Conservation (phyloP, 2,888 invertebrate species). For the Lamellibrachia satsuma region DNA sequence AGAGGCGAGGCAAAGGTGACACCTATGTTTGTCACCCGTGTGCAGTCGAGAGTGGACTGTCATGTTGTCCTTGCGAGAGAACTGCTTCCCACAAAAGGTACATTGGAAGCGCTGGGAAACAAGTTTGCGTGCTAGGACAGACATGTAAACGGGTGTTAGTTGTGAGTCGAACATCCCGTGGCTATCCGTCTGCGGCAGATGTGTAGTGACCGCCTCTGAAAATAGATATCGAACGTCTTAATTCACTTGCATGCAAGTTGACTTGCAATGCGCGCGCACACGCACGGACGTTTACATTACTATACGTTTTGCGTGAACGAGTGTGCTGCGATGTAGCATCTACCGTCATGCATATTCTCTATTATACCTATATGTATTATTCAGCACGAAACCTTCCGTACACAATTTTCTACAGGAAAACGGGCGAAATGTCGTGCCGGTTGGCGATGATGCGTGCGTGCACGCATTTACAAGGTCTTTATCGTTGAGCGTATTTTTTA, state of each 20-base stretch:
- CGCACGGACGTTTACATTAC: neutral
- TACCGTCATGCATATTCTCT: neutral
- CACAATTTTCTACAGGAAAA: too few relatives aligned
- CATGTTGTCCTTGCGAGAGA: constrained; percentile 3
- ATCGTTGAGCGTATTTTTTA: neutral
- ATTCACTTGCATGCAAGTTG: neutral
- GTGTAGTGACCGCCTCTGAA: neutral
- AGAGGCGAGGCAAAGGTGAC: neutral
- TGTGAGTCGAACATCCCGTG: neutral
- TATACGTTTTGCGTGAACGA: too few relatives aligned
- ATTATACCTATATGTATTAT: neutral
- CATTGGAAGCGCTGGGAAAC: neutral
- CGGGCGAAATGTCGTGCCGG: too few relatives aligned
- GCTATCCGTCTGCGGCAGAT: neutral
- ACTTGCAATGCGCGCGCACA: neutral
- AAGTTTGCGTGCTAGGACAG: neutral
- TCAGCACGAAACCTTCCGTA: too few relatives aligned
- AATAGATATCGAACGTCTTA: neutral
- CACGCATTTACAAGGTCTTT: neutral
- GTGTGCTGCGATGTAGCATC: neutral
- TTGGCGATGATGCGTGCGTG: too few relatives aligned
- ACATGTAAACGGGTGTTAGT: neutral
- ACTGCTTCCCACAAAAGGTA: neutral
- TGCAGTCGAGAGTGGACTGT: neutral
- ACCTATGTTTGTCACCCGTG: neutral